Evolutionary conservation across 37 sponge, comb jelly and placozoan genomes (phyloP).

Genomic region (Axinella damicornis): DNA sequence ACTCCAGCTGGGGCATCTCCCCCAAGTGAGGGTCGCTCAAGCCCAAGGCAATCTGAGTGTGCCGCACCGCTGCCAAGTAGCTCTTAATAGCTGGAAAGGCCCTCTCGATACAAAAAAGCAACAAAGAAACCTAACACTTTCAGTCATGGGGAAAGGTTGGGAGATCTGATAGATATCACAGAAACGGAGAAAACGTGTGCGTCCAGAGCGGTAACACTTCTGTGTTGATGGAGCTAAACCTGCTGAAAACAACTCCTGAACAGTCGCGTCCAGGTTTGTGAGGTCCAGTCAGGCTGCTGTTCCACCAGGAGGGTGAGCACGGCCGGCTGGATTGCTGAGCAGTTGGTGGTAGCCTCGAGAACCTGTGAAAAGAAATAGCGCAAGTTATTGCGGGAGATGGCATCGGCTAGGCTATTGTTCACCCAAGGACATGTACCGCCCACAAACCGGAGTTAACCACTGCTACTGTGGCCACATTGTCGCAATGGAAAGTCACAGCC

Average conservation of each 20-base stretch:
- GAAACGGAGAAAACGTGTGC: not conserved
- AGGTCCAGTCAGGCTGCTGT: slow-evolving; percentile 62
- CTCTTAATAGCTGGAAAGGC: too few relatives aligned
- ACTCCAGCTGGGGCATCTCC: slow-evolving; percentile 16
- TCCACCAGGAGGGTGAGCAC: not conserved
- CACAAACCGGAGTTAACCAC: slow-evolving; percentile 28
- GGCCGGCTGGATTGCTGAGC: not conserved
- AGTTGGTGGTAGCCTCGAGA: not conserved
- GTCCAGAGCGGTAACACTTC: slow-evolving; percentile 26
- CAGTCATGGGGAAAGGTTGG: not conserved
- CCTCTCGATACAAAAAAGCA: not conserved
- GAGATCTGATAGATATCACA: not conserved
- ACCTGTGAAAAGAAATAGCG: slow-evolving; percentile 30
- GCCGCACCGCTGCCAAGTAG: slow-evolving; percentile 42
- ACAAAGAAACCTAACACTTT: not conserved
- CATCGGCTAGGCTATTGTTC: slow-evolving; percentile 35
- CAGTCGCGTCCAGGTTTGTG: slow-evolving; percentile 22
- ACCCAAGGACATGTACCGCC: slow-evolving; percentile 35
- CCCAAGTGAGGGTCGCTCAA: slow-evolving; percentile 9
- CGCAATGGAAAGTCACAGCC: slow-evolving; percentile 17
- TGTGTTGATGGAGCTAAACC: slow-evolving; percentile 34
- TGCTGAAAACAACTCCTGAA: slow-evolving; percentile 1
- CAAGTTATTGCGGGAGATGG: slow-evolving; percentile 48
- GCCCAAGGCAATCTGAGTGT: slow-evolving; percentile 29
- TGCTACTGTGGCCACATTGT: slow-evolving; percentile 53